phyloP scores from a whole-genome alignment of 2,888 invertebrate genomes.

The Cryptocephalus moraei region DNA sequence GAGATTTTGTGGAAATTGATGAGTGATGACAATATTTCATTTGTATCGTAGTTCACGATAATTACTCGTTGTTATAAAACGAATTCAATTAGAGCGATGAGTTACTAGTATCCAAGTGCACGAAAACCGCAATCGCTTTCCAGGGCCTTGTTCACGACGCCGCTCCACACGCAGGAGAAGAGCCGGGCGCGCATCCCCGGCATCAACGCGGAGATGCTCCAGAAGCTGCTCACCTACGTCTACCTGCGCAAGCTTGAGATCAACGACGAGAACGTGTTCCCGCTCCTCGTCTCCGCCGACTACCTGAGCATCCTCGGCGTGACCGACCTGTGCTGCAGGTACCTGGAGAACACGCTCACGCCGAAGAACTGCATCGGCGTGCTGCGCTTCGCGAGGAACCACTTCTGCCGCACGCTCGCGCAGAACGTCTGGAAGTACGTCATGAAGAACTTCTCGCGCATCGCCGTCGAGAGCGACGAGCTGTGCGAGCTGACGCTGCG shows the following conservation, averaged over 20 bases:
- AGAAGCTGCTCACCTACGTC: constrained; percentile 71
- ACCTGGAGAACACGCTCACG: constrained; percentile 55
- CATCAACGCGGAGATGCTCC: constrained; percentile 66
- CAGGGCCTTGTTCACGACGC: constrained; percentile 76
- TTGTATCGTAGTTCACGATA: too few species aligned
- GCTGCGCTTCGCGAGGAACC: constrained; percentile 70
- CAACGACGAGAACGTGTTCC: constrained; percentile 67
- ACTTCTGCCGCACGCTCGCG: constrained; percentile 64
- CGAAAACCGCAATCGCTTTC: constrained; percentile 10
- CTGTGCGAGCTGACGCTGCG: constrained; percentile 60
- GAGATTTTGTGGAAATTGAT: too few species aligned
- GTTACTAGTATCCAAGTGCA: not conserved
- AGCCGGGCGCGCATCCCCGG: constrained; percentile 63
- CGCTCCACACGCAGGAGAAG: constrained; percentile 58
- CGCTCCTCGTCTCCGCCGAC: constrained; percentile 75
- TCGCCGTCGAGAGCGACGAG: constrained; percentile 64
- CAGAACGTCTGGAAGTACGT: constrained; percentile 42
- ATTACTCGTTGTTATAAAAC: too few species aligned
- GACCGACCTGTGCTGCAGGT: constrained; percentile 70
- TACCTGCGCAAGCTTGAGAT: constrained; percentile 72
- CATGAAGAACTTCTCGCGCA: constrained; percentile 66
- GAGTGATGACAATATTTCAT: too few species aligned
- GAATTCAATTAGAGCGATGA: too few species aligned
- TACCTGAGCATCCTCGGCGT: constrained; percentile 79
- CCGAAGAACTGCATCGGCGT: constrained; percentile 78